Percentiles rank a stretch among this genome's conserved stretches.
Conservation (phyloP, 1,140 invertebrate genomes). For the Trachymyrmex septentrionalis region DNA sequence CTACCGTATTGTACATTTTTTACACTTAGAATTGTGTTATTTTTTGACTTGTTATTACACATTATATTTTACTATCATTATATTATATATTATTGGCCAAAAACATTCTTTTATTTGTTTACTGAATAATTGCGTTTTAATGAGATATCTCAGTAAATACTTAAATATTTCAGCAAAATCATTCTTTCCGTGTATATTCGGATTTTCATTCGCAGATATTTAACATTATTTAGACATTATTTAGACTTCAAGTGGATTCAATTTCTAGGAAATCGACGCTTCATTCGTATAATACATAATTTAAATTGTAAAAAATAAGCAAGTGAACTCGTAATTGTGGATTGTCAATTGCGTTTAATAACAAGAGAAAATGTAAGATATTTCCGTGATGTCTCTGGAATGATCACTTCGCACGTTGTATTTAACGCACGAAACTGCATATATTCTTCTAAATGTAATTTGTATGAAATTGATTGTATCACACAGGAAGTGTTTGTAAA, state of each 20-base stretch:
- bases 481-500: not conserved
- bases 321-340: not conserved
- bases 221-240: too few species aligned
- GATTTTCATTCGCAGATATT: not conserved
- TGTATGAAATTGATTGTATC: conserved; percentile 3
- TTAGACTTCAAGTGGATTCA: not conserved
- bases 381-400: not conserved
- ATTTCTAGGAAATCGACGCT: not conserved
- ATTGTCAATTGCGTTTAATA: not conserved
- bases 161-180: too few species aligned
- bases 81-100: too few species aligned
- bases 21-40: too few species aligned
- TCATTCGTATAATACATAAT: not conserved
- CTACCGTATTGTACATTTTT: too few species aligned
- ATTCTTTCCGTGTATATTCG: not conserved
- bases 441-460: conserved; percentile 10
- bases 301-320: not conserved
- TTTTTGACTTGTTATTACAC: too few species aligned
- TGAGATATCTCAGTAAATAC: too few species aligned
- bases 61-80: too few species aligned
- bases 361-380: not conserved
- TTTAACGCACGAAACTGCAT: not conserved
- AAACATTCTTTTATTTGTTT: too few species aligned
- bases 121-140: too few species aligned
- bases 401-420: not conserved